Conservation (phyloP, 2,888 invertebrate genomes). For the Ochropacha duplaris region DNA sequence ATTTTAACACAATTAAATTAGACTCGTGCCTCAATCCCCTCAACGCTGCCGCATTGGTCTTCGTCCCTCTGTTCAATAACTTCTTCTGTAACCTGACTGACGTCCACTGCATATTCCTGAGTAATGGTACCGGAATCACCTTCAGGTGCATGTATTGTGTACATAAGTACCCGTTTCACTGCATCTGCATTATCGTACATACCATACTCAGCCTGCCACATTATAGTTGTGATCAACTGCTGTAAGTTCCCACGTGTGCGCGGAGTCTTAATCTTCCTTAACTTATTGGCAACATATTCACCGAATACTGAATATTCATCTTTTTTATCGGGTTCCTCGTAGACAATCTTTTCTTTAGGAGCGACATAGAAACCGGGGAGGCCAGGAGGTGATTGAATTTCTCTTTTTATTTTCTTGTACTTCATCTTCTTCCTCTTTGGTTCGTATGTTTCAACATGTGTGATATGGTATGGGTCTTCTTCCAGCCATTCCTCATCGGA, state of each 20-base stretch:
- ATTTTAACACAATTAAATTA: no score
- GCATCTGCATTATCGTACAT: conserved; percentile 68
- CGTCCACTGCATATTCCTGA: conserved; percentile 19
- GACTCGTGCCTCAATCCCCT: conserved; percentile 4
- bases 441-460: conserved; percentile 56
- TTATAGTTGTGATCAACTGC: conserved; percentile 70
- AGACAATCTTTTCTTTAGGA: conserved; percentile 37
- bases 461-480: conserved; percentile 59
- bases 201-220: conserved; percentile 77
- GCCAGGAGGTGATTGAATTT: conserved; percentile 55
- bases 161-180: conserved; percentile 63
- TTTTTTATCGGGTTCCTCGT: conserved; percentile 41
- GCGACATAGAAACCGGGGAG: conserved; percentile 40
- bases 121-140: conserved; percentile 16
- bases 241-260: conserved; percentile 68
- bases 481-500: conserved; percentile 76
- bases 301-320: conserved; percentile 73
- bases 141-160: conserved; percentile 45
- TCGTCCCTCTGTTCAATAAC: conserved; percentile 26
- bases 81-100: conserved; percentile 25
- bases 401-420: conserved; percentile 63
- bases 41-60: conserved; percentile 28
- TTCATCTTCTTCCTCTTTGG: conserved; percentile 55
- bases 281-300: conserved; percentile 72
- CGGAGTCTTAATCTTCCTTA: conserved; percentile 61